Base-by-base conservation (phyloP, 2,113 vertebrate species). In the Rhea americana region DNA sequence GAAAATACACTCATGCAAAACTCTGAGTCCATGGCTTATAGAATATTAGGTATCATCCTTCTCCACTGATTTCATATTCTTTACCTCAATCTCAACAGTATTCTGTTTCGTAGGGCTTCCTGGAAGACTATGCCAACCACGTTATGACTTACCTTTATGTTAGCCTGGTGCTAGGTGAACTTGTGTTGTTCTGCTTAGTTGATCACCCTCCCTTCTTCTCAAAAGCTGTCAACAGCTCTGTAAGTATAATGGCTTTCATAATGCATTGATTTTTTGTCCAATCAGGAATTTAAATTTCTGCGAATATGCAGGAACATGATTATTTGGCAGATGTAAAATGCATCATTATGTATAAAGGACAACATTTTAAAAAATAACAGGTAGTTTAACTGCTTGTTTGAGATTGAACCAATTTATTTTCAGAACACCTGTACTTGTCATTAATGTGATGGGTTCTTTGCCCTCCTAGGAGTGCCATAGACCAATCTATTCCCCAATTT, bases 181-280 rank as follows among this genome's bases (percentile, higher is more conserved):
- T 99, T 20, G 96, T 98, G 84, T 95, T 99, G 55, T 98, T 98
- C 93, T 99, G 98, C 95, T 98, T 99, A 63, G 97, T 97, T 19
- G 99, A 99, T 94, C 97, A 85, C 13, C 96, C 98, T 50, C 98
- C 99, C 6, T 98, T 98, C 68, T 97, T 98, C 91, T 97, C 97
- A 12, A 97, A 98, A 97, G 93, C 75, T 6, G 11, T 84, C 74
- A 95, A 73, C 59, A 96, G 76, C 63, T 89, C 98, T 94, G 99
- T 99, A 97, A 96, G 98, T 97, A 37, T 43, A 74, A 74, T 1
- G 1, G 24, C 39, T 91, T 85, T 58, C 47, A 25, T 16, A 48
- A 47, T 11, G 21, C 18, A 65, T 66, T 59, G 22, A 12, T 83
- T 74, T 37, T 12, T n/a, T 92, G 67, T 55, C 90, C 14, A 71